Conservation (phyloP, 1,140 invertebrate species). For the Mercenaria mercenaria region DNA sequence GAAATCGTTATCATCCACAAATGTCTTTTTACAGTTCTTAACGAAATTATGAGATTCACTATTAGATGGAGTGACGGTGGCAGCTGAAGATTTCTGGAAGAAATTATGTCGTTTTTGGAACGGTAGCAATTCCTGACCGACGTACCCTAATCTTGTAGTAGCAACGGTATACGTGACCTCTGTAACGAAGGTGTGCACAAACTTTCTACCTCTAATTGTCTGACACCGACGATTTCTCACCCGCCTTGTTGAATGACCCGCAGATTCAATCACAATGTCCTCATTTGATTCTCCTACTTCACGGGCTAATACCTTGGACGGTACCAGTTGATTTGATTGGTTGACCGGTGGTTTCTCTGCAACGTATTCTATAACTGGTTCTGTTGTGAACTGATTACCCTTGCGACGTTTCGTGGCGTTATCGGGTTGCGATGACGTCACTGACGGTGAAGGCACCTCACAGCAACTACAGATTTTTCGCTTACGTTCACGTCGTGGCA, state of each 20-base stretch:
- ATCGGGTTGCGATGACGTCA: background rate
- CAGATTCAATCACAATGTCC: background rate
- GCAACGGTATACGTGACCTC: background rate
- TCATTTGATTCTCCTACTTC: background rate
- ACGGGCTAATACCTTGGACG: background rate
- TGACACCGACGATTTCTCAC: background rate
- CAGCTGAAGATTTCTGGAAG: background rate
- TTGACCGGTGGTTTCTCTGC: background rate
- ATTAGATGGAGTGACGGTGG: background rate
- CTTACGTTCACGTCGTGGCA: background rate
- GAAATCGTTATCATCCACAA: constrained; percentile 46
- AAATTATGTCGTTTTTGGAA: background rate
- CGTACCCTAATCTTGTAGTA: background rate
- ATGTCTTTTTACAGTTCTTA: no score
- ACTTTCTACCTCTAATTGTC: background rate
- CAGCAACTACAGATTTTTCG: background rate
- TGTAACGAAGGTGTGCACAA: background rate
- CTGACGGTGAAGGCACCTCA: background rate
- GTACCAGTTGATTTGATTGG: background rate
- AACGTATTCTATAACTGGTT: background rate
- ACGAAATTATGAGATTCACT: no score
- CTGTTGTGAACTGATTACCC: background rate
- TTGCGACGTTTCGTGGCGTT: background rate
- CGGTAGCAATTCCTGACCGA: background rate
- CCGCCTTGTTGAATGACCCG: background rate